Base-by-base conservation (phyloP, 30 jellyfish, hydroid and myxozoan genomes). In the Catostylus mosaicus region DNA sequence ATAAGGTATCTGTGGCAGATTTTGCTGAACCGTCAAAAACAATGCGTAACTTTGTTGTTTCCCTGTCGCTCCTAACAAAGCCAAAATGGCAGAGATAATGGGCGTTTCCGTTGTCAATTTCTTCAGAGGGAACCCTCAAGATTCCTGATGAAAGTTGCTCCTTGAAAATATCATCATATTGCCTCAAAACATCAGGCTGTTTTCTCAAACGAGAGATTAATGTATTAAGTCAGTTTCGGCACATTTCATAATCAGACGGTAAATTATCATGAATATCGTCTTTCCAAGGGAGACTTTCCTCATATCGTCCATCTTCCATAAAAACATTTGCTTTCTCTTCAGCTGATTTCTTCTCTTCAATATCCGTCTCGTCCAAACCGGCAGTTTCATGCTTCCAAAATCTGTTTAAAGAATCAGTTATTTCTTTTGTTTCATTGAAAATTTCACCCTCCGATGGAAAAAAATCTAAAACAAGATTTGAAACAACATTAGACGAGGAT, bases 21-120 rank as follows among this genome's bases (percentile, higher is more conserved):
- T 40, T 61, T 29, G 88, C 88, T n/a, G 88, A 61, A 24, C 83
- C 88, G 67, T 77, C 88, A 61, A 57, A 77, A 22, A 75, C 87
- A 29, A 75, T 36, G 20, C 87, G 31, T 32, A 75, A 27, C 82
- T 75, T 75, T 22, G 88, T 77, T 30, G 88, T 77, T 24, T 14
- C 82, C 36, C 64, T 60, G 24, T 77, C 88, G 46, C 20, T 38
- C 22, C 87, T 65, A 52, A 77, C 37, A 37, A 77, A 87, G 40
- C 83, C 67, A 35, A 11, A 32, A 64, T 75, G 83, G 43, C 78
- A 12, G 32, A 75, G 27, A 35, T 23, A 75, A 75, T 75, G 86
- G 20, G 84, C 57, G 35, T 36, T 40, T 52, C 36, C n/a, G 26
- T 60, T 34, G 18, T 50, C 31, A 20, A 14, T 30, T 50, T 73